These are phyloP conservation scores for Excalfactoria chinensis DNA, from an alignment of 2,113 vertebrate genomes.

Conservation along the genomic window DNA sequence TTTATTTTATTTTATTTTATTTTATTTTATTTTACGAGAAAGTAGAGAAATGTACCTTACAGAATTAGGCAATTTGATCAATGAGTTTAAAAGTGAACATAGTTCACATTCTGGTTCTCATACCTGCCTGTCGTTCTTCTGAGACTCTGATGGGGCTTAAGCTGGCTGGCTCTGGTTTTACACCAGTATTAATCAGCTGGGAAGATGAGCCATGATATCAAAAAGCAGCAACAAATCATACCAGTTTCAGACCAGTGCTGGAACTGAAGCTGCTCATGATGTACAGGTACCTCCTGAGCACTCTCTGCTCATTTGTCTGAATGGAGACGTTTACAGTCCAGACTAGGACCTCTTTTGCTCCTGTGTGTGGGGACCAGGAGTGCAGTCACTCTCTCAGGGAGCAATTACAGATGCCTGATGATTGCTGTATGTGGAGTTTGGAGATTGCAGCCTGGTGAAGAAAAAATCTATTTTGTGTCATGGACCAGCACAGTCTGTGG, in stretches of 20 bases:
- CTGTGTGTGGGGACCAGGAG: background rate
- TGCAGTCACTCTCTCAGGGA: background rate
- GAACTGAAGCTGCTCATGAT: background rate
- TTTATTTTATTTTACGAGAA: background rate
- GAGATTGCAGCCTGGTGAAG: background rate
- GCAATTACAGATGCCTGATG: constrained; percentile 16
- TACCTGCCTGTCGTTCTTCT: background rate
- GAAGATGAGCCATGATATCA: background rate
- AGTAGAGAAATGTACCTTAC: background rate
- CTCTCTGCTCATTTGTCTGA: background rate
- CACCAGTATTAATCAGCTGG: background rate
- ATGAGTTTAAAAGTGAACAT: background rate
- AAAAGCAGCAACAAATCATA: background rate
- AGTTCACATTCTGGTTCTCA: background rate
- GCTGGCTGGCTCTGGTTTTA: background rate
- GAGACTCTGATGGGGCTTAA: background rate
- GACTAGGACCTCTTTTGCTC: background rate
- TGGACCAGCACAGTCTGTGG: background rate
- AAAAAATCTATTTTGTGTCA: background rate
- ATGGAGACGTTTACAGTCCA: background rate
- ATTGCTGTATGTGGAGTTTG: background rate
- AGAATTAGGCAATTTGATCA: background rate
- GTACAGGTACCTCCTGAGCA: background rate
- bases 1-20: too few species aligned
- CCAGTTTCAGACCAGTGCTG: background rate